Percentiles rank a stretch among this genome's conserved stretches.
Conservation (phyloP, 2,797 vertebrate genomes). For the Anabacerthia variegaticeps region DNA sequence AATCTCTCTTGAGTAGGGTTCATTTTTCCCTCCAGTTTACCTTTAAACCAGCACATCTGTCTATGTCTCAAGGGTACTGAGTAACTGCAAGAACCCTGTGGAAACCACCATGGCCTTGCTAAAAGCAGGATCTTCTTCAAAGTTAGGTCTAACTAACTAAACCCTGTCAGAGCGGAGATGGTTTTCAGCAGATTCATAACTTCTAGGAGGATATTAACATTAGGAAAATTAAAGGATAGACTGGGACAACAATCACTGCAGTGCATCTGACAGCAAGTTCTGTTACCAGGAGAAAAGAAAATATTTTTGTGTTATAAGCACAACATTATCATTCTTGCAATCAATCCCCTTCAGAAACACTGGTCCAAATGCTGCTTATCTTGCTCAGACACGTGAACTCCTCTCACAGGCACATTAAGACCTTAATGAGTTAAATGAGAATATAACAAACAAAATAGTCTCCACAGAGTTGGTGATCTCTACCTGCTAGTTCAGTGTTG, state of each 20-base stretch:
- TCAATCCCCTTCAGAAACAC: neutral
- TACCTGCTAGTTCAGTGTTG: neutral
- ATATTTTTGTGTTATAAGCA: neutral
- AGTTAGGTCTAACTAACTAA: neutral
- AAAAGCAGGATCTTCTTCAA: neutral
- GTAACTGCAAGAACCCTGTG: neutral
- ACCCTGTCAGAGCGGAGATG: too few relatives aligned
- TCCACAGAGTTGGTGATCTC: neutral
- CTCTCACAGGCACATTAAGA: neutral
- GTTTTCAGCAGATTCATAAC: neutral
- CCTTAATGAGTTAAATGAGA: neutral
- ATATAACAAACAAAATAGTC: neutral
- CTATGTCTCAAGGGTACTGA: neutral
- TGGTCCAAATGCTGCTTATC: neutral
- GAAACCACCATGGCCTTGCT: neutral
- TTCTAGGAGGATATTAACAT: neutral
- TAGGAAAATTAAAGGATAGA: neutral
- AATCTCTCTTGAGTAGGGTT: too few relatives aligned
- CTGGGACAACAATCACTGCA: neutral
- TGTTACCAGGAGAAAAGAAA: neutral
- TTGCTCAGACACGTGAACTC: neutral
- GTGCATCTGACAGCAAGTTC: neutral
- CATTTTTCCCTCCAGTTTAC: too few relatives aligned
- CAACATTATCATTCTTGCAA: neutral
- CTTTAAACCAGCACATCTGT: too few relatives aligned